Evolutionary conservation across 2,113 vertebrate species (phyloP).

Genomic region (Ochotona curzoniae): DNA sequence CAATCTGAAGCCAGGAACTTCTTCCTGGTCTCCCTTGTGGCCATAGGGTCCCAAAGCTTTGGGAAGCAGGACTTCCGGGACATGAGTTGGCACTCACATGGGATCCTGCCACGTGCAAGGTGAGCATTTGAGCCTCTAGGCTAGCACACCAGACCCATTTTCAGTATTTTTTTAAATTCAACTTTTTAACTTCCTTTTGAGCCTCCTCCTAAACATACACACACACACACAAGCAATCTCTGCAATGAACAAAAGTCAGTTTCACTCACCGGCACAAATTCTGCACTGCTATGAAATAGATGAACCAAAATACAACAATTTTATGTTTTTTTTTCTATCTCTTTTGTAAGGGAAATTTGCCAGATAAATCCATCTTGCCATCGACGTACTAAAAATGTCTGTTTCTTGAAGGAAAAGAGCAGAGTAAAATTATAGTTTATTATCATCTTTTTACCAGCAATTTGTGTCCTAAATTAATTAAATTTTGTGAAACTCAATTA

Average conservation of each 20-base stretch:
- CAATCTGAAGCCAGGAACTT: too few species aligned
- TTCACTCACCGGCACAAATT: neutral
- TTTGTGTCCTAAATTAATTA: slow-evolving; percentile 26
- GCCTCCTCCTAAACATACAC: neutral
- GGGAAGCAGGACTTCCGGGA: too few species aligned
- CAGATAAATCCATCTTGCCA: neutral
- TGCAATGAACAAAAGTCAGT: neutral
- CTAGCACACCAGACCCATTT: too few species aligned
- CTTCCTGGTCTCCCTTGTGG: too few species aligned
- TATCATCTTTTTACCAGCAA: slow-evolving; percentile 16
- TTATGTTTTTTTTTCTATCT: neutral
- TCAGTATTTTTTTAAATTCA: too few species aligned
- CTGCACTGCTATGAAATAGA: slow-evolving; percentile 22
- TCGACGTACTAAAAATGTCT: neutral
- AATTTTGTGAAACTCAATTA: slow-evolving; percentile 3
- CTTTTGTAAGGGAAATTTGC: neutral
- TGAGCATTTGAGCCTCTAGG: too few species aligned
- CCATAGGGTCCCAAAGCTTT: too few species aligned
- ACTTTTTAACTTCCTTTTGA: too few species aligned
- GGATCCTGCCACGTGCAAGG: too few species aligned
- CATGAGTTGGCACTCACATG: too few species aligned
- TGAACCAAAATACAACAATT: neutral
- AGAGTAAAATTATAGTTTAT: slow-evolving; percentile 41
- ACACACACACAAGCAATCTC: neutral
- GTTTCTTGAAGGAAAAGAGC: neutral